phyloP scores from a whole-genome alignment of 2,113 vertebrate genomes.

The Craseonycteris thonglongyai region DNA sequence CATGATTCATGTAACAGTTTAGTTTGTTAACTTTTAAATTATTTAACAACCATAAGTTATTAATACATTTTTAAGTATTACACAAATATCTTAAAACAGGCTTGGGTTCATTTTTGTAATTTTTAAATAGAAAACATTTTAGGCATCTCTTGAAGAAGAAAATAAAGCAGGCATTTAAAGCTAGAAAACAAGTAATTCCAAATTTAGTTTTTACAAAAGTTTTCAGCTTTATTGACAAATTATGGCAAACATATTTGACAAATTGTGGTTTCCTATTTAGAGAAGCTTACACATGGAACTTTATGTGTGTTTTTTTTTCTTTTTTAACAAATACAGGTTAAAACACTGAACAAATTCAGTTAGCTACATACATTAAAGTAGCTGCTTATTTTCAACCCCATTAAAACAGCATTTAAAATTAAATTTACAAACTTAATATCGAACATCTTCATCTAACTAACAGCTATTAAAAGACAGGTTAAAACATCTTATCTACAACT shows the following conservation, averaged over 20 bases:
- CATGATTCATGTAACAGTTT: slow-evolving; percentile 92
- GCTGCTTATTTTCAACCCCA: slow-evolving; percentile 88
- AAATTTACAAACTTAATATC: slow-evolving; percentile 93
- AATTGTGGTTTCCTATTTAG: slow-evolving; percentile 96
- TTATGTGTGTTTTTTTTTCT: slow-evolving; percentile 89
- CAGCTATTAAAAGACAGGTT: slow-evolving; percentile 90
- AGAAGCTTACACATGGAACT: slow-evolving; percentile 95
- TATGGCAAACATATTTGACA: slow-evolving; percentile 94
- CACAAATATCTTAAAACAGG: slow-evolving; percentile 91
- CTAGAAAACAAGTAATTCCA: slow-evolving; percentile 91
- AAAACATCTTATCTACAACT: slow-evolving; percentile 91
- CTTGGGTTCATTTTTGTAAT: slow-evolving; percentile 90
- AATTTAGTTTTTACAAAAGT: slow-evolving; percentile 93
- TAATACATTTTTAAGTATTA: slow-evolving; percentile 91
- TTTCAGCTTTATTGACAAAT: slow-evolving; percentile 92
- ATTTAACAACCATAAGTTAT: slow-evolving; percentile 93
- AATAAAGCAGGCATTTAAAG: slow-evolving; percentile 91
- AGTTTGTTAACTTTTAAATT: slow-evolving; percentile 92
- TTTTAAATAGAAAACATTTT: slow-evolving; percentile 91
- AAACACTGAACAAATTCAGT: slow-evolving; percentile 97
- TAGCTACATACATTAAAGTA: slow-evolving; percentile 95
- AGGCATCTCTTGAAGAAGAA: slow-evolving; percentile 89
- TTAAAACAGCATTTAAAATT: slow-evolving; percentile 92
- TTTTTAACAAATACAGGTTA: slow-evolving; percentile 99
- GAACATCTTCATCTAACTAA: slow-evolving; percentile 89